Percentiles rank a stretch among this genome's conserved stretches.
phyloP scores from a whole-genome alignment of 1,140 invertebrate species.

The Brachionus calyciflorus region DNA sequence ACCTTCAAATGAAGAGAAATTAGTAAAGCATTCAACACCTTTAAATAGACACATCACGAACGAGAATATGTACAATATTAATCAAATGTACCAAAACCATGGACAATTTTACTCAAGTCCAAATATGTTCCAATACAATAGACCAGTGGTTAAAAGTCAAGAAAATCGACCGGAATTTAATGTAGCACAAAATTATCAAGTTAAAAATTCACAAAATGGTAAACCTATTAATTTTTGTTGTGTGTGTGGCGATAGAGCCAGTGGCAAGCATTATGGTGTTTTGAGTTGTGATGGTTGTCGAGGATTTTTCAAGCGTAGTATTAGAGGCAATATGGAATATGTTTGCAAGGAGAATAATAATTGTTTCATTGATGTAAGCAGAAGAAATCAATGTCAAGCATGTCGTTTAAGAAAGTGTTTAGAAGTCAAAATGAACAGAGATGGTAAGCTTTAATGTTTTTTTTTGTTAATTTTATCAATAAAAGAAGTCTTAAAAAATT shows the following conservation, averaged over 20 bases:
- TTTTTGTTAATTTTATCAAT: conserved; percentile 44
- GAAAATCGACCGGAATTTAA: conserved; percentile 4
- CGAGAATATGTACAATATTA: neutral
- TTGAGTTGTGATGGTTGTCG: conserved; percentile 67
- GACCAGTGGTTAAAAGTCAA: neutral
- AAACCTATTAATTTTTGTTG: conserved; percentile 51
- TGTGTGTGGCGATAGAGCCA: conserved; percentile 61
- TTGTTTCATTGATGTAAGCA: conserved; percentile 83
- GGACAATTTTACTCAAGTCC: neutral
- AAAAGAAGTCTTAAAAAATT: too few relatives aligned
- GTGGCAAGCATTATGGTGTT: conserved; percentile 61
- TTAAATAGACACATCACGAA: neutral
- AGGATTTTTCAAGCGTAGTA: conserved; percentile 86
- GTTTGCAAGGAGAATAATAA: conserved; percentile 84
- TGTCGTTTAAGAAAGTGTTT: conserved; percentile 88
- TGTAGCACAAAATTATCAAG: neutral
- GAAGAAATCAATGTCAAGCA: conserved; percentile 89
- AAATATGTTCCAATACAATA: neutral
- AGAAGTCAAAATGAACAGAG: conserved; percentile 87
- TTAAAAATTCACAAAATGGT: neutral
- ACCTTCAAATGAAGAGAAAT: neutral
- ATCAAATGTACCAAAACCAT: neutral
- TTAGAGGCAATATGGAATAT: conserved; percentile 80
- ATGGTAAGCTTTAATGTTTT: conserved; percentile 69
- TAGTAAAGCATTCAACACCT: conserved; percentile 15